These are phyloP conservation scores for Falco novaeseelandiae DNA, from an alignment of 2,797 vertebrate genomes.

Conservation along the genomic window DNA sequence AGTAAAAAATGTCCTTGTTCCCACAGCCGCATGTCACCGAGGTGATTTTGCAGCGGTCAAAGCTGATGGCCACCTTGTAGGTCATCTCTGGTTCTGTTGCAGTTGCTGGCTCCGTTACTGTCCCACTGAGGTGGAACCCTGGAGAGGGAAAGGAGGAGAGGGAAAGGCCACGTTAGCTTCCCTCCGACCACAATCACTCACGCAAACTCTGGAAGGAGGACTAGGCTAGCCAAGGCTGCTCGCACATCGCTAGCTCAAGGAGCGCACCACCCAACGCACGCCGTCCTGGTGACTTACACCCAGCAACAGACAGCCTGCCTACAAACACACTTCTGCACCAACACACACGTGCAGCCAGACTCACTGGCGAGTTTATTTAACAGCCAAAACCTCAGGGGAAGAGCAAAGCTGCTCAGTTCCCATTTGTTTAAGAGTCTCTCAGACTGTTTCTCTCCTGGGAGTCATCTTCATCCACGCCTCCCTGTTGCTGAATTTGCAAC, in stretches of 20 bases:
- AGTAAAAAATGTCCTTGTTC: constrained; percentile 98
- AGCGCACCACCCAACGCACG: background rate
- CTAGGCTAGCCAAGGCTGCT: background rate
- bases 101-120: constrained; percentile 90
- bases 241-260: accelerated
- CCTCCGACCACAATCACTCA: background rate
- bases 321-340: background rate
- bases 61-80: constrained; percentile 98
- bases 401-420: background rate
- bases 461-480: constrained; percentile 43
- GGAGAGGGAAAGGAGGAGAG: constrained; percentile 18
- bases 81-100: constrained; percentile 91
- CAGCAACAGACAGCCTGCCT: background rate
- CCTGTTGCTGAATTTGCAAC: constrained; percentile 3
- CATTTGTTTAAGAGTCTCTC: constrained; percentile 53
- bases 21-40: constrained; percentile 97
- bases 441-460: constrained; percentile 53
- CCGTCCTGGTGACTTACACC: background rate
- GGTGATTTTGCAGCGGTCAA: constrained; percentile 98
- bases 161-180: background rate
- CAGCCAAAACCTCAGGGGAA: constrained; percentile 35
- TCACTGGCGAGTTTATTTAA: constrained; percentile 23
- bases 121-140: constrained; percentile 98
- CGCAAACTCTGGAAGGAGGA: background rate
- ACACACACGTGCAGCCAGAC: background rate